Base-by-base conservation (phyloP, 1,140 invertebrate genomes). In the Aculops lycopersici region DNA sequence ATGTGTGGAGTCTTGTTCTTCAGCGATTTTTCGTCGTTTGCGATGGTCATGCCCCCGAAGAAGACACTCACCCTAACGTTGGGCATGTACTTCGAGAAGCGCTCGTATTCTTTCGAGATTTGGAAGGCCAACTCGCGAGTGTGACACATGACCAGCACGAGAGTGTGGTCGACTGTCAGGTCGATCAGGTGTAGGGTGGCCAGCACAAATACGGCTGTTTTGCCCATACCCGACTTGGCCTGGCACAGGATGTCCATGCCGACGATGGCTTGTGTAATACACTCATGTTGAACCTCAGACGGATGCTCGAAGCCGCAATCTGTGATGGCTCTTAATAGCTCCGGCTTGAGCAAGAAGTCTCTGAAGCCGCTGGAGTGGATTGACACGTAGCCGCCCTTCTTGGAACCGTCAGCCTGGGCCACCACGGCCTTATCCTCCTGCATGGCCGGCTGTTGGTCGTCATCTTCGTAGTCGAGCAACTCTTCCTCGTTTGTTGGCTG, bases 281-380 rank as follows among this genome's bases (percentile, higher is more conserved):
- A 98, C 62, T 98, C 90, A 53, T 98, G 90, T 64, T 98, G 90
- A 47, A 97, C 90, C 86, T 59, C 39, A 67, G 63, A 76, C 92
- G 90, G 90, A 74, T 97, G 90, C 57, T 98, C 90, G 62, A 97
- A 98, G 55, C 90, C 90, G 59, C 88, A 95, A 57, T 97, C 90
- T 38, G 92, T 81, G 55, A 97, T 97, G 20, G 90, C 83, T 52
- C 88, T 64, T 37, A 97, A 63, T 50, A 97, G 76, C 66, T 97
- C 88, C 14, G 88, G 88, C 61, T 95, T 95, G 13, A 97, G 59
- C 21, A 97, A 64, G 51, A 97, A 95, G 65, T 84, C 80, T 51
- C 79, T 63, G 53, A 88, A 88, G 38, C 80, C 81, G 40, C 83
- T 92, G 52, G 84, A 92, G 67, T 98, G 92, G 50, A 98, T 97